These are phyloP conservation scores for Bambusicola thoracicus DNA, from an alignment of 2,113 vertebrate species.

Conservation along the genomic window DNA sequence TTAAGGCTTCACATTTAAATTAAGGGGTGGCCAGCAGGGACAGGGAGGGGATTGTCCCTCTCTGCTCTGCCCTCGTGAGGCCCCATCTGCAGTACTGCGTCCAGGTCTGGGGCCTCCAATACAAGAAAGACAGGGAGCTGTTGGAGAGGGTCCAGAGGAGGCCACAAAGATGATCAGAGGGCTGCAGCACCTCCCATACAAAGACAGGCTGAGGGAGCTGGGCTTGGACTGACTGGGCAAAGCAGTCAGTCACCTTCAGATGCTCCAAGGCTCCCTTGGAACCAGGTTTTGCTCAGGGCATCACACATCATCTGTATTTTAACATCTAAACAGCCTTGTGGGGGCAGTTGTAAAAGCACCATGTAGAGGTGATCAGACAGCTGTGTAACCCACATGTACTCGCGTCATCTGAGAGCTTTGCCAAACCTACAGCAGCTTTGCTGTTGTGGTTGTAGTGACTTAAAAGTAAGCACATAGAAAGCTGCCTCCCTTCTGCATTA, in stretches of 20 bases:
- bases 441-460: neutral
- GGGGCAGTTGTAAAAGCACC: neutral
- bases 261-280: too few relatives aligned
- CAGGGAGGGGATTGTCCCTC: too few relatives aligned
- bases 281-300: neutral
- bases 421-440: neutral
- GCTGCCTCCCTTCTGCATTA: neutral
- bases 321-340: neutral
- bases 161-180: too few relatives aligned
- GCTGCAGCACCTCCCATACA: too few relatives aligned
- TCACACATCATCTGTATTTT: neutral
- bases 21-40: neutral
- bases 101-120: too few relatives aligned
- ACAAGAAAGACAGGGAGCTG: too few relatives aligned
- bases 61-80: too few relatives aligned
- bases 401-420: neutral
- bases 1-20: neutral
- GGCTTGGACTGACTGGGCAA: too few relatives aligned
- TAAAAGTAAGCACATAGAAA: neutral
- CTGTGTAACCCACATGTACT: neutral
- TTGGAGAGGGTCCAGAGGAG: too few relatives aligned
- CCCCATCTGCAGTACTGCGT: too few relatives aligned
- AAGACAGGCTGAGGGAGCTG: too few relatives aligned
- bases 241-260: neutral
- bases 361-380: neutral